phyloP scores from a whole-genome alignment of 2,797 vertebrate genomes.

The Decapterus maruadsi region DNA sequence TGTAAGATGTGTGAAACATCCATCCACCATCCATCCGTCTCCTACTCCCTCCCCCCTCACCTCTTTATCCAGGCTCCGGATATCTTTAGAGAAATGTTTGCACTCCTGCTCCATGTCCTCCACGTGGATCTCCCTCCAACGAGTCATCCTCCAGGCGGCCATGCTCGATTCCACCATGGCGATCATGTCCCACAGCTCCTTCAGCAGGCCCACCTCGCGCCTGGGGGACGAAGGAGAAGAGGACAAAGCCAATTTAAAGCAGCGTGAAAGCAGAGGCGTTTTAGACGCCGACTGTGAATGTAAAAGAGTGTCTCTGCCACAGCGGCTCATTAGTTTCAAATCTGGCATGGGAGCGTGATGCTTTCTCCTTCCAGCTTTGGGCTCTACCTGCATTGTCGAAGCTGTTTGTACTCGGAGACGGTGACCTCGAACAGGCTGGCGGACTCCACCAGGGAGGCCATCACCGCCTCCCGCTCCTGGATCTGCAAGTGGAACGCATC shows the following conservation, averaged over 20 bases:
- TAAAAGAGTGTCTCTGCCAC: slow-evolving; percentile 18
- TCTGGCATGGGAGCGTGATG: slow-evolving; percentile 3
- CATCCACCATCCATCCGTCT: neutral
- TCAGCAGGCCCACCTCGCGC: slow-evolving; percentile 89
- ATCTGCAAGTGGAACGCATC: slow-evolving; percentile 89
- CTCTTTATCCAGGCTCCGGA: slow-evolving; percentile 92
- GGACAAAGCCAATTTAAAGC: slow-evolving; percentile 27
- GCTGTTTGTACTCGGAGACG: slow-evolving; percentile 91
- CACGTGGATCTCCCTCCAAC: slow-evolving; percentile 91
- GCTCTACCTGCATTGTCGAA: slow-evolving; percentile 91
- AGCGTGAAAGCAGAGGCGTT: neutral
- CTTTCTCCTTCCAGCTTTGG: slow-evolving; percentile 13
- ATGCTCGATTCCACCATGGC: slow-evolving; percentile 88
- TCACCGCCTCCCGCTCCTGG: slow-evolving; percentile 88
- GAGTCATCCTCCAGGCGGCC: slow-evolving; percentile 89
- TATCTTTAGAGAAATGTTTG: slow-evolving; percentile 90
- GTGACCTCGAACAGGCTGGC: slow-evolving; percentile 94
- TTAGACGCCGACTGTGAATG: slow-evolving; percentile 10
- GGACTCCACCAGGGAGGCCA: slow-evolving; percentile 89
- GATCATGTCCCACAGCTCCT: slow-evolving; percentile 95
- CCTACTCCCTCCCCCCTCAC: slow-evolving; percentile 53
- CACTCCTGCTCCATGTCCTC: slow-evolving; percentile 95
- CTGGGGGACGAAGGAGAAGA: slow-evolving; percentile 35
- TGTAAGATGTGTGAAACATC: neutral
- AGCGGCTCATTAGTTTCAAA: slow-evolving; percentile 35